Evolutionary conservation across 1,140 invertebrate genomes (phyloP).

Genomic region (Pomacea maculata): DNA sequence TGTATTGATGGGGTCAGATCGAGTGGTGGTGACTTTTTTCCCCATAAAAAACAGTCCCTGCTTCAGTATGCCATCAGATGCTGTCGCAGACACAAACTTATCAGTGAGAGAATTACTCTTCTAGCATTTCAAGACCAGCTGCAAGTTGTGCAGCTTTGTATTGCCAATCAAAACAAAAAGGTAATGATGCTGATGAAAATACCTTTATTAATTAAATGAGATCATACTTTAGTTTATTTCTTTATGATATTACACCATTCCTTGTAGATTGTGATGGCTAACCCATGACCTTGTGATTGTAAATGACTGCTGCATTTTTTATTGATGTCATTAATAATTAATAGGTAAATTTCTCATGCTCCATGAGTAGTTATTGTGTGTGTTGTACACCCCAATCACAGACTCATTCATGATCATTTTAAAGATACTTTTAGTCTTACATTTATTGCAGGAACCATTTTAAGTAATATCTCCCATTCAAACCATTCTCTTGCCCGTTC

Average conservation of each 20-base stretch:
- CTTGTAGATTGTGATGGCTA: background rate
- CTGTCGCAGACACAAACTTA: constrained; percentile 36
- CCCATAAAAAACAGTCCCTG: constrained; percentile 6
- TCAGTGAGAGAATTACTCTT: constrained; percentile 47
- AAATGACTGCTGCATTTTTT: background rate
- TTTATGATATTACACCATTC: background rate
- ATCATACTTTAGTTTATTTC: background rate
- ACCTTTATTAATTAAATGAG: background rate
- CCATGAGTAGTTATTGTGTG: too few species aligned
- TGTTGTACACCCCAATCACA: too few species aligned
- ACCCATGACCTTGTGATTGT: background rate
- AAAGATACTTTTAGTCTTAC: too few species aligned
- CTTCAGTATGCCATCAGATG: constrained; percentile 33
- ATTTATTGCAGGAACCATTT: too few species aligned
- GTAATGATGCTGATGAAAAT: constrained; percentile 16
- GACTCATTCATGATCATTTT: too few species aligned
- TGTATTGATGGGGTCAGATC: too few species aligned
- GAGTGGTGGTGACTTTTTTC: too few species aligned
- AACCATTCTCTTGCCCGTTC: too few species aligned
- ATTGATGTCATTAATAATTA: background rate
- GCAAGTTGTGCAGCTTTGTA: constrained; percentile 45
- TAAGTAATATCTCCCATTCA: too few species aligned
- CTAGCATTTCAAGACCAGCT: constrained; percentile 46
- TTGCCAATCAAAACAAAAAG: constrained; percentile 48
- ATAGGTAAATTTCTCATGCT: background rate